Conservation (phyloP, 2,888 invertebrate species). For the Leucophora obtusa region DNA sequence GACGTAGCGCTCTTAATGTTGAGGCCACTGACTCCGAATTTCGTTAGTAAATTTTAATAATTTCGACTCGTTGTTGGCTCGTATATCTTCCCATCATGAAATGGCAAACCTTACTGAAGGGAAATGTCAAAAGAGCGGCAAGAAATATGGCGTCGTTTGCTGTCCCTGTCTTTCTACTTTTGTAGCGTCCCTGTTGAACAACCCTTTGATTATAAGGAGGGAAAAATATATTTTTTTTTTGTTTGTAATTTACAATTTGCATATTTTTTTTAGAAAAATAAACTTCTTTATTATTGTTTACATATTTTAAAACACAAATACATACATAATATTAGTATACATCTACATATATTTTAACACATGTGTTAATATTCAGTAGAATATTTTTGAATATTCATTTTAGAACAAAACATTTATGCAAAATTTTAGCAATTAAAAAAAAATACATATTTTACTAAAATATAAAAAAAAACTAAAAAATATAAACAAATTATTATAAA, state of each 20-base stretch:
- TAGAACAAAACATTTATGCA: constrained; percentile 46
- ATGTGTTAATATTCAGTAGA: background rate
- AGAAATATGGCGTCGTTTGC: too few relatives aligned
- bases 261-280: constrained; percentile 34
- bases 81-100: too few relatives aligned
- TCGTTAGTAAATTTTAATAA: too few relatives aligned
- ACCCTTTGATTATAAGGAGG: too few relatives aligned
- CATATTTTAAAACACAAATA: constrained; percentile 29
- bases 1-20: too few relatives aligned
- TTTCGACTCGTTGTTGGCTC: too few relatives aligned
- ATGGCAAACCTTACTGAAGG: too few relatives aligned
- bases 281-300: constrained; percentile 47
- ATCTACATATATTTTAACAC: constrained; percentile 1
- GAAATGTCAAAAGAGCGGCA: too few relatives aligned
- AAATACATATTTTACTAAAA: background rate
- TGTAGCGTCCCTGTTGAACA: too few relatives aligned
- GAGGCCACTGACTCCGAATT: too few relatives aligned
- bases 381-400: constrained; percentile 41
- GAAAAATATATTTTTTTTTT: too few relatives aligned
- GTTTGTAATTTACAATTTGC: constrained; percentile 52
- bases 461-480: background rate
- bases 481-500: background rate
- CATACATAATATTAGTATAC: constrained; percentile 12
- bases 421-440: constrained; percentile 25
- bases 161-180: too few relatives aligned